Evolutionary conservation across 2,888 invertebrate species (phyloP), one percentile per base, ranked within the genome.

Genomic region (Lasioglossum lativentre): DNA sequence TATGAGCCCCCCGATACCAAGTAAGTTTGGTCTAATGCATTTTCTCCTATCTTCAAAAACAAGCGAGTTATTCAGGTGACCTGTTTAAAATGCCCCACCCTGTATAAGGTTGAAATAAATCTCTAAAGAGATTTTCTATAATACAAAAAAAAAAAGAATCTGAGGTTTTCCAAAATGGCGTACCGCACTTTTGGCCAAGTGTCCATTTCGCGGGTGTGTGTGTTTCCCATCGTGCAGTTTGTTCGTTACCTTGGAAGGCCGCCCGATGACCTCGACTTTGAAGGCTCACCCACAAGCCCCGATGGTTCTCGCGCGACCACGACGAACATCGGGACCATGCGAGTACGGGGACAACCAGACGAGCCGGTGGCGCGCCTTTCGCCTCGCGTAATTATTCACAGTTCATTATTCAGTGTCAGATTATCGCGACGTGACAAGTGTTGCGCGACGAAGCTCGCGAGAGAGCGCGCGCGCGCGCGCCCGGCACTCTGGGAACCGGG

Each of bases 191-290:
- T 52, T 56, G n/a, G 10, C 10, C 10, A 56, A 12, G 52, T 56
- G 52, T 56, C n/a, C 10, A 10, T 56, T 56, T 56, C 56, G 10
- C 56, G 56, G 30, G n/a, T n/a, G 16, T 16, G 30, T 14, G 56
- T 72, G 75, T 80, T 80, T 80, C 75, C 78, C 78, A 19, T 52
- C 52, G 38, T 47, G 71, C 66, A 38, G 81, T 78, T 81, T 83
- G 82, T 85, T 84, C 85, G 90, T 88, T 90, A 87, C 92, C 92
- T 93, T 92, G 91, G 89, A 93, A 93, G 93, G 93, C 89, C 93
- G 91, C 88, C 47, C 79, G 82, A 70, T 85, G 92, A 90, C 91
- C 91, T 90, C 90, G 86, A 85, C 84, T 81, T 74, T 91, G 82
- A 90, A 87, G 90, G 82, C 74, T 85, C 90, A 86, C 86, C 86